A percentile compares a stretch with the other conserved stretches of the same genome.
These are phyloP conservation scores for Zaprionus capensis DNA, from an alignment of 1,140 invertebrate genomes.

Conservation along the genomic window DNA sequence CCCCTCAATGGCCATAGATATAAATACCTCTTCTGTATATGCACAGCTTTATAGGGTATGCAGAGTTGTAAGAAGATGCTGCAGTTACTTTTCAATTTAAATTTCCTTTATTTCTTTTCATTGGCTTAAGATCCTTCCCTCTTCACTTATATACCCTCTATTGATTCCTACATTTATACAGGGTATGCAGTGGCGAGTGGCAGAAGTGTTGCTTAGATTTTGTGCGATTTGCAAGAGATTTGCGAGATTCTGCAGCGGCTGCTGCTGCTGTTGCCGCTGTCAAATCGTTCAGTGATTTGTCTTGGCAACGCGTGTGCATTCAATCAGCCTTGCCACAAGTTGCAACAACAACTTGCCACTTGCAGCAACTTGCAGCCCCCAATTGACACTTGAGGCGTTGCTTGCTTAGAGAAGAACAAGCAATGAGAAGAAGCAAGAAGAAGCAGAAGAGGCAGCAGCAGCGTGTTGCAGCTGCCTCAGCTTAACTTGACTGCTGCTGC, in stretches of 20 bases:
- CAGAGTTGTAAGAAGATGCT: background rate
- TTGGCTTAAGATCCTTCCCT: background rate
- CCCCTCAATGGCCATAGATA: too few relatives aligned
- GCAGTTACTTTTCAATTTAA: background rate
- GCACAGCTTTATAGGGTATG: background rate
- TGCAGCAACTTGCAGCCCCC: constrained; percentile 31
- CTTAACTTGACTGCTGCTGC: constrained; percentile 19
- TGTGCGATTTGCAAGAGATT: constrained; percentile 39
- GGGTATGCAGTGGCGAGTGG: background rate
- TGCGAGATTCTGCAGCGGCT: constrained; percentile 26
- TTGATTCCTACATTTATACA: background rate
- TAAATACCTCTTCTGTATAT: too few relatives aligned
- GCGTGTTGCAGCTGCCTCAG: background rate
- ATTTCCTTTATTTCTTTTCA: background rate
- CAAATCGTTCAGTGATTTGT: constrained; percentile 78
- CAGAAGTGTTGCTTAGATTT: constrained; percentile 28
- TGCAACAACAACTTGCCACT: constrained; percentile 20
- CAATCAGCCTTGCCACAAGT: constrained; percentile 32
- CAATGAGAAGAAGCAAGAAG: background rate
- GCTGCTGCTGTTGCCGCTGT: constrained; percentile 44
- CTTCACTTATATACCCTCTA: background rate
- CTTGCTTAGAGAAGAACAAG: constrained; percentile 3
- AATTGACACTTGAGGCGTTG: constrained; percentile 76
- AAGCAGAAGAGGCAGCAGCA: constrained; percentile 6
- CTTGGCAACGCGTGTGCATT: constrained; percentile 53